These are phyloP conservation scores for Exaiptasia diaphana DNA, from an alignment of 64 coral and sea anemone species.

Conservation along the genomic window DNA sequence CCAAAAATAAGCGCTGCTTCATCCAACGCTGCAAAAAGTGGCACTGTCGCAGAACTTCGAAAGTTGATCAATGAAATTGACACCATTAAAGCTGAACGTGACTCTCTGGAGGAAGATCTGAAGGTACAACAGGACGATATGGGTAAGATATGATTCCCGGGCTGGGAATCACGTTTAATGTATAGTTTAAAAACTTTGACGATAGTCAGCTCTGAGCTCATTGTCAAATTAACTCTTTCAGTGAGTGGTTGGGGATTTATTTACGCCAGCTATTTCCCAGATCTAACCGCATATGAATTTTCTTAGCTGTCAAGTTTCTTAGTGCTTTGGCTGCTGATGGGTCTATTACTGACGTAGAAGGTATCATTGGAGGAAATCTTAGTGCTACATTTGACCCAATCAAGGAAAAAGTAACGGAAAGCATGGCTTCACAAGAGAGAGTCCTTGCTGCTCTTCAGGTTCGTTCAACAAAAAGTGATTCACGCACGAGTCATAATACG, in stretches of 20 bases:
- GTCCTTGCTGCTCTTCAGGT: conserved; percentile 79
- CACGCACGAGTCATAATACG: not conserved
- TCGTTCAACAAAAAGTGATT: not conserved
- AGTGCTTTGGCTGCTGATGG: conserved; percentile 95
- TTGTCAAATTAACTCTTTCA: too few relatives aligned
- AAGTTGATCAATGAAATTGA: conserved; percentile 82
- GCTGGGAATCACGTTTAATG: not conserved
- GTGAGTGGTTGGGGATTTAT: too few relatives aligned
- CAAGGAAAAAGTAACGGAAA: conserved; percentile 63
- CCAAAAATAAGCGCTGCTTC: conserved; percentile 69
- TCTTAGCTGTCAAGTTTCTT: conserved; percentile 79
- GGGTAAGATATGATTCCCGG: conserved; percentile 51
- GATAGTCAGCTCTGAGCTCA: too few relatives aligned
- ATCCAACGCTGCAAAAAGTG: conserved; percentile 65
- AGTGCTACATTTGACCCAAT: conserved; percentile 62
- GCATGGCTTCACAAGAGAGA: conserved; percentile 72
- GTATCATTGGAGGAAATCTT: conserved; percentile 68
- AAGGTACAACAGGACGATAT: conserved; percentile 89
- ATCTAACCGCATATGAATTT: too few relatives aligned
- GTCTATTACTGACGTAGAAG: conserved; percentile 77
- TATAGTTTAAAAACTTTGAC: too few relatives aligned
- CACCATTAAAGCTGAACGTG: conserved; percentile 83
- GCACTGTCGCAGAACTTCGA: conserved; percentile 71
- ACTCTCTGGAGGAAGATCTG: conserved; percentile 74
- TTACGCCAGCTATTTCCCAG: too few relatives aligned